A percentile compares a stretch with the other conserved stretches of the same genome.
phyloP scores from a whole-genome alignment of 2,888 invertebrate species.

The Lycia hirtaria region DNA sequence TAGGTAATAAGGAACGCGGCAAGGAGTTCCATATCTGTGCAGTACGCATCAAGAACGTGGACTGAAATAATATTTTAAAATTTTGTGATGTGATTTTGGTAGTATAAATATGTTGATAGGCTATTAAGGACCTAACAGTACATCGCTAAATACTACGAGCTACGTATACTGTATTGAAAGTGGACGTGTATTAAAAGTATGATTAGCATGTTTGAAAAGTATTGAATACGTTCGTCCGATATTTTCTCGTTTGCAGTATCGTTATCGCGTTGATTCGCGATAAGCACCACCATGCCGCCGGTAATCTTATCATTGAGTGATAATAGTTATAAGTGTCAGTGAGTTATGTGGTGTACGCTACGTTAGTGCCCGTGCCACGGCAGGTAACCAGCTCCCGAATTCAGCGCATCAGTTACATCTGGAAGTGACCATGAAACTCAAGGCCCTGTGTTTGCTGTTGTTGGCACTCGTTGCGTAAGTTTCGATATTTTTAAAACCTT shows the following conservation, averaged over 20 bases:
- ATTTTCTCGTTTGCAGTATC: conserved; percentile 68
- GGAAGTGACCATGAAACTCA: conserved; percentile 68
- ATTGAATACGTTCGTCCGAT: conserved; percentile 63
- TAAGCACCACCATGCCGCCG: conserved; percentile 76
- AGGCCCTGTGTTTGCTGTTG: conserved; percentile 61
- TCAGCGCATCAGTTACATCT: conserved; percentile 53
- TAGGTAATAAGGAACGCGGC: no score
- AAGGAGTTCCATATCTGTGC: no score
- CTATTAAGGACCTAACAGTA: conserved; percentile 13
- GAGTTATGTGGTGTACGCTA: conserved; percentile 74
- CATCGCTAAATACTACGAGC: no score
- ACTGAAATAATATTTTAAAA: no score
- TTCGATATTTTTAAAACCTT: conserved; percentile 36
- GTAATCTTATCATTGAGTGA: conserved; percentile 83
- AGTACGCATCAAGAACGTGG: no score
- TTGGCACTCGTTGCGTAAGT: conserved; percentile 73
- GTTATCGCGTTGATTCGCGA: conserved; percentile 81
- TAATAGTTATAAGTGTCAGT: conserved; percentile 84
- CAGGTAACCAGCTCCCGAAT: conserved; percentile 68
- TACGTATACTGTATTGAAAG: conserved; percentile 2
- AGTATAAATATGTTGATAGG: neutral
- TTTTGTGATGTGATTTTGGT: neutral
- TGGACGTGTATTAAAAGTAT: conserved; percentile 14
- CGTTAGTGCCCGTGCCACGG: conserved; percentile 69
- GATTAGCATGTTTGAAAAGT: conserved; percentile 27